phyloP scores from a whole-genome alignment of 2,888 invertebrate species.

The Thera obeliscata region DNA sequence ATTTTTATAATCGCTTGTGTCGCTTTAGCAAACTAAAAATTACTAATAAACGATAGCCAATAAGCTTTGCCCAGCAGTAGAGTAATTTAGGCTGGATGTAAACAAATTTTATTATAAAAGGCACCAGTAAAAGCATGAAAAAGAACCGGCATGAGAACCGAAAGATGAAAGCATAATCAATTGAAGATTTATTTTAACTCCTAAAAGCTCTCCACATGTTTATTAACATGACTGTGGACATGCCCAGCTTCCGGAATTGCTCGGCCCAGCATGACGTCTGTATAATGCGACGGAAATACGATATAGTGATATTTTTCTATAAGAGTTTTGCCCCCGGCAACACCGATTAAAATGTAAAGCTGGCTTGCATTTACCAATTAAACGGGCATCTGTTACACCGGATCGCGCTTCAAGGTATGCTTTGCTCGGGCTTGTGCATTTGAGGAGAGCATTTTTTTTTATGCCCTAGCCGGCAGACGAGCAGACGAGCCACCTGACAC shows the following conservation, averaged over 20 bases:
- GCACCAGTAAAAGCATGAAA: too few relatives aligned
- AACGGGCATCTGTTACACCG: constrained; percentile 35
- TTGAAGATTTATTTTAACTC: neutral
- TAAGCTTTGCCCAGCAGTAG: too few relatives aligned
- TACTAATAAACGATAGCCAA: too few relatives aligned
- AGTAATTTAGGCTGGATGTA: too few relatives aligned
- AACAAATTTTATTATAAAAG: too few relatives aligned
- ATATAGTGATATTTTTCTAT: constrained; percentile 42
- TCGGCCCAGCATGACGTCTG: constrained; percentile 32
- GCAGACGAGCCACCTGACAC: too few relatives aligned
- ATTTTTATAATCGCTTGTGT: too few relatives aligned
- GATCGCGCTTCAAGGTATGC: constrained; percentile 7
- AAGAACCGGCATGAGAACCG: neutral
- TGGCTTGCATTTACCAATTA: constrained; percentile 38
- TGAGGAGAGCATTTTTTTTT: too few relatives aligned
- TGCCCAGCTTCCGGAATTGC: constrained; percentile 34
- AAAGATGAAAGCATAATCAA: constrained; percentile 25
- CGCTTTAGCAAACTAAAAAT: too few relatives aligned
- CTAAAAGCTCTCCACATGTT: constrained; percentile 20
- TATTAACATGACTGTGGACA: constrained; percentile 29
- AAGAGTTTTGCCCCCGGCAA: constrained; percentile 40
- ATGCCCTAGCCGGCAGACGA: too few relatives aligned
- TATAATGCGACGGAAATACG: constrained; percentile 37
- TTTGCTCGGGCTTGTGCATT: neutral
- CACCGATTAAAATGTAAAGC: constrained; percentile 41